Evolutionary conservation across 2,888 invertebrate species (phyloP).

Genomic region (Apodemia duryi): DNA sequence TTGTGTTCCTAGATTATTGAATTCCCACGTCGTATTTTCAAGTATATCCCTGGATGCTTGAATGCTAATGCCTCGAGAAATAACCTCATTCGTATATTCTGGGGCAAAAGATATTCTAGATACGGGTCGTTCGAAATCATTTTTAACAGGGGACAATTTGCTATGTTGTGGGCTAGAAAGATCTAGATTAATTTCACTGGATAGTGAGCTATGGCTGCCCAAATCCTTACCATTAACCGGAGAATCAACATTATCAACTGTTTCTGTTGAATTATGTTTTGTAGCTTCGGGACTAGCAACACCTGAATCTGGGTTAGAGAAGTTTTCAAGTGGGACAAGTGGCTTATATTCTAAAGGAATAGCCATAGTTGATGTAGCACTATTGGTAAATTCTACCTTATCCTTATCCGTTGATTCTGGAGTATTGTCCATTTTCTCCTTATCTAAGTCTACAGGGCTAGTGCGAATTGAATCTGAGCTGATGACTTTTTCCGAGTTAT

Average conservation of each 20-base stretch:
- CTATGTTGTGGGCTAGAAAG: conserved; percentile 71
- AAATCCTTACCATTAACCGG: conserved; percentile 65
- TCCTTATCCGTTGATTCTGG: conserved; percentile 79
- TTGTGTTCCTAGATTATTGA: conserved; percentile 52
- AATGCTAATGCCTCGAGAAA: conserved; percentile 59
- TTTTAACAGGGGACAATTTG: conserved; percentile 55
- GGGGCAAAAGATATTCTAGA: conserved; percentile 55
- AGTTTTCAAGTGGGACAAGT: conserved; percentile 56
- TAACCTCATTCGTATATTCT: conserved; percentile 63
- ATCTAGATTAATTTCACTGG: conserved; percentile 79
- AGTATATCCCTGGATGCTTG: conserved; percentile 57
- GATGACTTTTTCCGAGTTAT: conserved; percentile 78
- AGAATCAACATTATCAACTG: conserved; percentile 69
- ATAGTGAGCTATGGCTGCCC: conserved; percentile 68
- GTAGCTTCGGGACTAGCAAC: conserved; percentile 79
- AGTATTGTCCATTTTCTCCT: conserved; percentile 78
- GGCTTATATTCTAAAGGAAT: conserved; percentile 66
- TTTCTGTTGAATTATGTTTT: conserved; percentile 77
- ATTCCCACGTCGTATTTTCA: conserved; percentile 55
- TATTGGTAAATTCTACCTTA: conserved; percentile 66
- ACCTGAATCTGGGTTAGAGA: conserved; percentile 74
- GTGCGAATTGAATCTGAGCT: conserved; percentile 70
- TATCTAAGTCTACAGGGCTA: conserved; percentile 67
- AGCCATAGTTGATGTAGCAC: conserved; percentile 48
- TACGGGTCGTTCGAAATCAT: conserved; percentile 59